Evolutionary conservation across 2,888 invertebrate species (phyloP).

Genomic region (Temnothorax ravouxi): DNA sequence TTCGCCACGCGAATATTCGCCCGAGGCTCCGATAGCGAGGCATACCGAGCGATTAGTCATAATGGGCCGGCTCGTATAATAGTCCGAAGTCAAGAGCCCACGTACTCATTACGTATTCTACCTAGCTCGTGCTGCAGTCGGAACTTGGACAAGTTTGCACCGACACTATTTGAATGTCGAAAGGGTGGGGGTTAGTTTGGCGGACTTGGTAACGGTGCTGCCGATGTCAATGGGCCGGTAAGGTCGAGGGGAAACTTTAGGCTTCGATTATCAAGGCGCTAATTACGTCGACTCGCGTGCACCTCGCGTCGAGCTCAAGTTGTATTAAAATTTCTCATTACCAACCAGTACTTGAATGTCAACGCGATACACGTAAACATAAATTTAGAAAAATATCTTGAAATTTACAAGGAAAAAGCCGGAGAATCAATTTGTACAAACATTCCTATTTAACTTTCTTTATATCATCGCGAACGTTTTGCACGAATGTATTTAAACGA

Average conservation of each 20-base stretch:
- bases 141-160: constrained; percentile 74
- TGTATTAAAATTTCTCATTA: constrained; percentile 34
- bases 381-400: constrained; percentile 1
- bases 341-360: not conserved
- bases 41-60: constrained; percentile 75
- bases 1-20: constrained; percentile 46
- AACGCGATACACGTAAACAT: not conserved
- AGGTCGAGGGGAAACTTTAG: constrained; percentile 66
- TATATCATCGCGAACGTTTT: not conserved
- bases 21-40: constrained; percentile 56
- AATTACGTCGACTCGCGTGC: constrained; percentile 64
- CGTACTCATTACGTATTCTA: constrained; percentile 76
- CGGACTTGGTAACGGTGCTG: constrained; percentile 61
- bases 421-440: not conserved
- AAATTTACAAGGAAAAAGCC: not conserved
- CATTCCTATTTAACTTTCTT: not conserved
- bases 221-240: constrained; percentile 69
- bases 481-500: not conserved
- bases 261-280: constrained; percentile 71
- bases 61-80: constrained; percentile 69
- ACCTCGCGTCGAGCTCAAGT: not conserved
- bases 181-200: constrained; percentile 36
- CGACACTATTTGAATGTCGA: constrained; percentile 67
- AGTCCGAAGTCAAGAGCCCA: constrained; percentile 67
- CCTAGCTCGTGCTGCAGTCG: constrained; percentile 65